These are phyloP conservation scores for Podilymbus podiceps DNA, from an alignment of 2,113 vertebrate species.

Conservation along the genomic window DNA sequence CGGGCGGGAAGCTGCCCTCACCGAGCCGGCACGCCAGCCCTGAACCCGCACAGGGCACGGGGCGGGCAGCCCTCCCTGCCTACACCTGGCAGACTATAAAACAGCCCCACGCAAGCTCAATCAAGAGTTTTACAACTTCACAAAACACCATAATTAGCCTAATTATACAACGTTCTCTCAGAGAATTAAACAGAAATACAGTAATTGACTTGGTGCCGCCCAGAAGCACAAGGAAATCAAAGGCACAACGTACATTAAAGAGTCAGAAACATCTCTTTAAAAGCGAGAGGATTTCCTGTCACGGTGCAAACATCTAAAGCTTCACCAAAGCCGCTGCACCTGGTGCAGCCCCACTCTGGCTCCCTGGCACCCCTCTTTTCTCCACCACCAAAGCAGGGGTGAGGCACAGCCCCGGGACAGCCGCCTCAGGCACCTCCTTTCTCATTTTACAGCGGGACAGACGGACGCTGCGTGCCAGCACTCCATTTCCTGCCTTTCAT, in stretches of 20 bases:
- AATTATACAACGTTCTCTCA: slow-evolving; percentile 49
- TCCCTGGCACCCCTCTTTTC: neutral
- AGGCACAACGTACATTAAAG: slow-evolving; percentile 39
- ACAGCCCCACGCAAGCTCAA: slow-evolving; percentile 34
- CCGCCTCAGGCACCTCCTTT: neutral
- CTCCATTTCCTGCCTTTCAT: slow-evolving; percentile 10
- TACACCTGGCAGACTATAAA: slow-evolving; percentile 50
- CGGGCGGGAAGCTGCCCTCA: neutral
- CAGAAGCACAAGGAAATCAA: slow-evolving; percentile 51
- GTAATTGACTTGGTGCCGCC: slow-evolving; percentile 37
- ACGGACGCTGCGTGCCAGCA: neutral
- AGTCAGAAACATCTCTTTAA: slow-evolving; percentile 59
- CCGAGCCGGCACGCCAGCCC: neutral
- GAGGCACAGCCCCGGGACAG: neutral
- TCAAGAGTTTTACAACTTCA: slow-evolving; percentile 59
- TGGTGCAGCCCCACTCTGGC: neutral
- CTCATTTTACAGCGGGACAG: neutral
- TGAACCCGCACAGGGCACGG: neutral
- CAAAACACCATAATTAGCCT: slow-evolving; percentile 58
- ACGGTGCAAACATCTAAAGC: slow-evolving; percentile 34
- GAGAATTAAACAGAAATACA: slow-evolving; percentile 51
- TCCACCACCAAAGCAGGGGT: neutral
- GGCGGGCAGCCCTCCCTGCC: slow-evolving; percentile 18
- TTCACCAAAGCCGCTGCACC: slow-evolving; percentile 15
- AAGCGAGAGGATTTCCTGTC: slow-evolving; percentile 63